A percentile compares a stretch with the other conserved stretches of the same genome.
phyloP scores from a whole-genome alignment of 2,113 vertebrate genomes.

The Sebastes fasciatus region DNA sequence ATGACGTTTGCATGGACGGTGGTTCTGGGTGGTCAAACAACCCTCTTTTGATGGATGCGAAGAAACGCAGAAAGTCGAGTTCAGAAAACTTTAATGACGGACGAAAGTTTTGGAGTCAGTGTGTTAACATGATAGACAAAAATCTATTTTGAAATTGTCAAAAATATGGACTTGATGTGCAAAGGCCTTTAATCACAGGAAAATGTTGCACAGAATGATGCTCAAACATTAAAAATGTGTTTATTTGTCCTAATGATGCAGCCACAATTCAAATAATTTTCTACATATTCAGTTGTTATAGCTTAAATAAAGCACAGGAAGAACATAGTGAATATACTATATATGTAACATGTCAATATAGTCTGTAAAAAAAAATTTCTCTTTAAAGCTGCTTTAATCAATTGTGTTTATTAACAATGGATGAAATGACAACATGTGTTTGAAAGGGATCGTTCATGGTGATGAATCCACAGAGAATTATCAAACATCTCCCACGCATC shows the following conservation, averaged over 20 bases:
- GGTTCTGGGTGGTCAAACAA: no score
- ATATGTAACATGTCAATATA: no score
- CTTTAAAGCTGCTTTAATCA: not conserved
- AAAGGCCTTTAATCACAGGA: not conserved
- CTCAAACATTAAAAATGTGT: not conserved
- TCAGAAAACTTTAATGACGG: no score
- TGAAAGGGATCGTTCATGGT: not conserved
- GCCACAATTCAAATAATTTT: not conserved
- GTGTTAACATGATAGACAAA: no score
- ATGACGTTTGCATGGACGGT: no score
- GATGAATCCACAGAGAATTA: not conserved
- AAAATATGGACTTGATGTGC: no score
- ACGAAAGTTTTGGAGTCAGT: no score
- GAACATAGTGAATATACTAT: not conserved
- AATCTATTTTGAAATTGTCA: no score
- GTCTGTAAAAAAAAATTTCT: no score
- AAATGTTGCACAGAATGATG: not conserved
- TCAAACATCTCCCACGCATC: not conserved
- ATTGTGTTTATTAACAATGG: not conserved
- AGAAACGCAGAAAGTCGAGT: no score
- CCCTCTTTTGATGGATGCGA: no score
- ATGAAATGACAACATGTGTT: not conserved
- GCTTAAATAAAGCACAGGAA: not conserved
- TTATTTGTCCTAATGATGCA: not conserved
- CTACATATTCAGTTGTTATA: not conserved